phyloP scores from a whole-genome alignment of 2,113 vertebrate species.

The Triplophysa tibetana region DNA sequence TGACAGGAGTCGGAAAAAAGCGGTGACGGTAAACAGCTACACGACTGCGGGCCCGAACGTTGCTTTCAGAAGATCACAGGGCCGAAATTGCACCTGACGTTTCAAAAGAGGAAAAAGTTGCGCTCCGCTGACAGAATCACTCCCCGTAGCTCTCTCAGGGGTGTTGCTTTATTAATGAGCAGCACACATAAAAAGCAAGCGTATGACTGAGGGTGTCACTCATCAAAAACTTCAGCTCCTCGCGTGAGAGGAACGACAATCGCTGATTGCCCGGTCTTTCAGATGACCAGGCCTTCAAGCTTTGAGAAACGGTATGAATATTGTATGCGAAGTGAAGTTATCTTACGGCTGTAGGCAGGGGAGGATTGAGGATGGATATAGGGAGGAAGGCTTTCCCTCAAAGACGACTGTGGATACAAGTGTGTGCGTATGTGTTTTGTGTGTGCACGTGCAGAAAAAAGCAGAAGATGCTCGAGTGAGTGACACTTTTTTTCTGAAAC shows the following conservation, averaged over 20 bases:
- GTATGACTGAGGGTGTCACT: slow-evolving; percentile 94
- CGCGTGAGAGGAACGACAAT: slow-evolving; percentile 92
- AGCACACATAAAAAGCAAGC: slow-evolving; percentile 96
- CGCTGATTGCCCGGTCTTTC: slow-evolving; percentile 86
- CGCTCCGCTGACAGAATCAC: slow-evolving; percentile 53
- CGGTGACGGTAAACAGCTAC: slow-evolving; percentile 67
- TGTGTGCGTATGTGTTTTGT: slow-evolving; percentile 30
- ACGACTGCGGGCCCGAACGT: slow-evolving; percentile 74
- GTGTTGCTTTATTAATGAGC: slow-evolving; percentile 98
- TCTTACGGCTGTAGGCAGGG: slow-evolving; percentile 78
- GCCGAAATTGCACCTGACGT: slow-evolving; percentile 96
- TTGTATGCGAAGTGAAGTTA: slow-evolving; percentile 91
- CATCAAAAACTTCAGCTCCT: slow-evolving; percentile 89
- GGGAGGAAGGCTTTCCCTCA: slow-evolving; percentile 57
- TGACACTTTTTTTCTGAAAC: slow-evolving; percentile 40
- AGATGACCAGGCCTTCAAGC: slow-evolving; percentile 94
- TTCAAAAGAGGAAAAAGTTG: slow-evolving; percentile 88
- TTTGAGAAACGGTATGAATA: slow-evolving; percentile 90
- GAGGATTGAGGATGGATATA: slow-evolving; percentile 63
- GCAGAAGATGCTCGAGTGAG: slow-evolving; percentile 32
- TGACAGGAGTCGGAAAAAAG: slow-evolving; percentile 33
- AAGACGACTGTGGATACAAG: slow-evolving; percentile 49
- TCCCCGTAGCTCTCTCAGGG: slow-evolving; percentile 83
- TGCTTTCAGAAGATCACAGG: slow-evolving; percentile 91
- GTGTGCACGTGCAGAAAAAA: slow-evolving; percentile 51